Percentiles rank a stretch among this genome's conserved stretches.
Conservation (phyloP, 2,797 vertebrate species). For the Lophius americanus region DNA sequence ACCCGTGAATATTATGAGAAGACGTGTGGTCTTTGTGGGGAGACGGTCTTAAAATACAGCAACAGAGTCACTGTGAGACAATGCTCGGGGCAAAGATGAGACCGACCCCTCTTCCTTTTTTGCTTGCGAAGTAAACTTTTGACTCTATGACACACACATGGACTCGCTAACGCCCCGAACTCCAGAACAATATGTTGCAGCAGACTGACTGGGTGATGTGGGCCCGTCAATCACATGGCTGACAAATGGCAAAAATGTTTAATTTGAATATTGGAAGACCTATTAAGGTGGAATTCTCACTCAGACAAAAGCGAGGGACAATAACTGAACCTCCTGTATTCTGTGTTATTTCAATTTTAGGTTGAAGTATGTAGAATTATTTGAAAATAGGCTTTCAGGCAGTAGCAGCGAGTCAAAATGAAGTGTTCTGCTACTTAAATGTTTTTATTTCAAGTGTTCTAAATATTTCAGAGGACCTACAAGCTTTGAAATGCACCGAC, state of each 20-base stretch:
- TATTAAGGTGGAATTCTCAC: not conserved
- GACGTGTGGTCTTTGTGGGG: slow-evolving; percentile 61
- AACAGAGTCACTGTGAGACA: slow-evolving; percentile 74
- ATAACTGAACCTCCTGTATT: not conserved
- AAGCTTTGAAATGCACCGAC: too few relatives aligned
- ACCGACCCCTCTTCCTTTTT: slow-evolving; percentile 76
- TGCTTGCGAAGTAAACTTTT: slow-evolving; percentile 79
- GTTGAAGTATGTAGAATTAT: too few relatives aligned
- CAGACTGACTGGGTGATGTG: slow-evolving; percentile 1
- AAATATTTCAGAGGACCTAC: too few relatives aligned
- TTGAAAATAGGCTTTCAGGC: too few relatives aligned
- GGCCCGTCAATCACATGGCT: slow-evolving; percentile 6
- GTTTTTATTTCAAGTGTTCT: too few relatives aligned
- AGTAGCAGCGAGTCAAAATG: too few relatives aligned
- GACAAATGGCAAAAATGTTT: not conserved
- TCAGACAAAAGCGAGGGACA: not conserved
- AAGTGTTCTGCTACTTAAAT: too few relatives aligned
- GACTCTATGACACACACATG: slow-evolving; percentile 60
- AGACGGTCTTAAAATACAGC: slow-evolving; percentile 76
- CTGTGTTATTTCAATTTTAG: too few relatives aligned
- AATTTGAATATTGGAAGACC: not conserved
- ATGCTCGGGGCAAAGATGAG: slow-evolving; percentile 82
- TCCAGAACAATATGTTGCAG: slow-evolving; percentile 8
- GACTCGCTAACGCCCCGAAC: slow-evolving; percentile 21
- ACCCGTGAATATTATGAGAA: slow-evolving; percentile 38